A percentile compares a stretch with the other conserved stretches of the same genome.
Conservation (phyloP, 2,797 vertebrate species). For the Arrhamphus sclerolepis region DNA sequence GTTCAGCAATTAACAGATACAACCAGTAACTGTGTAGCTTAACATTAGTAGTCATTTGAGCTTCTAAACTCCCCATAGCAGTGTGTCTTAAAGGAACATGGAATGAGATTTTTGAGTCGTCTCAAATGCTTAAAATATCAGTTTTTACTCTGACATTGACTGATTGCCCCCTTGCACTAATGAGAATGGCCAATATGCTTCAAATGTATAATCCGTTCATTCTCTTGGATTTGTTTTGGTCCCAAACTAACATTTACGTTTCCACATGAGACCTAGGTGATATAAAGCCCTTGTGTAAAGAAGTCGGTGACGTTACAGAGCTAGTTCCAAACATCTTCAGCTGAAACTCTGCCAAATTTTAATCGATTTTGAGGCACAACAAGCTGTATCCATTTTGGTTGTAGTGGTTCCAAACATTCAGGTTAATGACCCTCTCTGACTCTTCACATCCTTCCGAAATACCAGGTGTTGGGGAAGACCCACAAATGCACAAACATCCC, state of each 20-base stretch:
- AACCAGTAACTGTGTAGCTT: too few species aligned
- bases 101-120: too few species aligned
- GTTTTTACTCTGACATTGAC: too few species aligned
- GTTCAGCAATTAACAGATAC: too few species aligned
- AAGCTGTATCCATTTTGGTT: background rate
- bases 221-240: background rate
- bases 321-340: background rate
- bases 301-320: background rate
- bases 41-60: background rate
- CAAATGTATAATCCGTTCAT: too few species aligned
- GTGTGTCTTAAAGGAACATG: too few species aligned
- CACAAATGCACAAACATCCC: conserved; percentile 12
- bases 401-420: background rate
- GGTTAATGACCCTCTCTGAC: conserved; percentile 4
- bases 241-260: too few species aligned
- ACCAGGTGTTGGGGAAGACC: conserved; percentile 5
- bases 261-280: background rate
- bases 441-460: conserved; percentile 5
- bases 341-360: background rate
- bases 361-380: background rate
- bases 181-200: too few species aligned
- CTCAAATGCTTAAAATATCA: too few species aligned
- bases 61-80: too few species aligned
- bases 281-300: background rate
- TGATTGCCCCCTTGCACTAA: too few species aligned